A percentile compares a stretch with the other conserved stretches of the same genome.
phyloP scores from a whole-genome alignment of 1,140 invertebrate genomes.

The Leguminivora glycinivorella region DNA sequence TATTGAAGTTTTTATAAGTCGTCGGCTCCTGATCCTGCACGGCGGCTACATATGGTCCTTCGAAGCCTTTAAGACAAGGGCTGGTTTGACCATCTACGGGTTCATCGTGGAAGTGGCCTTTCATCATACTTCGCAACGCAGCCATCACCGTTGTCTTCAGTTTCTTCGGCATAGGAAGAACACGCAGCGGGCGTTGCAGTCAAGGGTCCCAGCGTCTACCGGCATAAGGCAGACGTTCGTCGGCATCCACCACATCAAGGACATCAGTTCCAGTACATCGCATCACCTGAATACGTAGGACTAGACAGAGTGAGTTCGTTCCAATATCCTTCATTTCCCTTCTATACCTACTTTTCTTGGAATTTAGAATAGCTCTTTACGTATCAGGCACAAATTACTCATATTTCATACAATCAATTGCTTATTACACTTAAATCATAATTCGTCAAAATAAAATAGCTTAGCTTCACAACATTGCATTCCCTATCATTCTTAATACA shows the following conservation, averaged over 20 bases:
- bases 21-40: background rate
- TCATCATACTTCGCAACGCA: background rate
- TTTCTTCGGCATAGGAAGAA: conserved; percentile 15
- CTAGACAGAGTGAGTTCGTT: background rate
- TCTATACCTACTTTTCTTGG: background rate
- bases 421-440: background rate
- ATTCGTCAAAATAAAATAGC: background rate
- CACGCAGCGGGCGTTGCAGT: background rate
- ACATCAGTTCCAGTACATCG: background rate
- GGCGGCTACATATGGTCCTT: conserved; percentile 21
- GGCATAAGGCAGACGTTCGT: conserved; percentile 8
- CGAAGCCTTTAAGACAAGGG: background rate
- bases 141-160: background rate
- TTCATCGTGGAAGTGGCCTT: background rate
- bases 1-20: background rate
- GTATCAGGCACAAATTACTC: background rate
- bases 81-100: background rate
- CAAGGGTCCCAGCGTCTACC: background rate
- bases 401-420: background rate
- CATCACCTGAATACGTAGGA: background rate
- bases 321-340: background rate
- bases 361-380: background rate
- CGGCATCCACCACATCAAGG: background rate
- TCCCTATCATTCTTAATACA: too few species aligned
- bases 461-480: background rate